These are phyloP conservation scores for Nyctibius bracteatus DNA, from an alignment of 2,113 vertebrate genomes.

Conservation along the genomic window DNA sequence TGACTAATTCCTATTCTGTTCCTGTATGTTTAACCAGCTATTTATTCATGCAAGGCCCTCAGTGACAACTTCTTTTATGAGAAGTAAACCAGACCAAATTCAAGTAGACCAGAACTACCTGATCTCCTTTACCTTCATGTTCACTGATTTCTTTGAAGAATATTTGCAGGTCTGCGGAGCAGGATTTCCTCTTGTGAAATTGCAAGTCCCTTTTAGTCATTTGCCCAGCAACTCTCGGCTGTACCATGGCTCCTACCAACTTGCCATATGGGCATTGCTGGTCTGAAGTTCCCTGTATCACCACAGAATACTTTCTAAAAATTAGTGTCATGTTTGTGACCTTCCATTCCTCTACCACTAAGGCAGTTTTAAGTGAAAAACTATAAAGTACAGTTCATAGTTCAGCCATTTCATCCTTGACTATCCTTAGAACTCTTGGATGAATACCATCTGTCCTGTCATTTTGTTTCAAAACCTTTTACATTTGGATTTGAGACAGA, in stretches of 20 bases:
- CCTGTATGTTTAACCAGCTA: neutral
- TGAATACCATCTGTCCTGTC: conserved; percentile 54
- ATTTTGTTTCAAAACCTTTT: conserved; percentile 40
- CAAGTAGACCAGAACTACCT: neutral
- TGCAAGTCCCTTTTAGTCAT: neutral
- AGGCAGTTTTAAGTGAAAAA: conserved; percentile 17
- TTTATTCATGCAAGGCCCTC: neutral
- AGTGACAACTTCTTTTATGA: neutral
- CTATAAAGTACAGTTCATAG: neutral
- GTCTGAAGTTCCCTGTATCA: neutral
- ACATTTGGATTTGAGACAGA: conserved; percentile 46
- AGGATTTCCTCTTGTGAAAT: neutral
- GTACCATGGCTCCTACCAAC: neutral
- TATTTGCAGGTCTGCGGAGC: neutral
- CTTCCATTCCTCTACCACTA: neutral
- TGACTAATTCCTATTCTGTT: neutral
- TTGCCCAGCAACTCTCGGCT: neutral
- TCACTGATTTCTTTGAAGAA: neutral
- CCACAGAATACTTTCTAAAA: neutral
- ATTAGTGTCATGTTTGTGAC: neutral
- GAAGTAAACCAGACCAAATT: neutral
- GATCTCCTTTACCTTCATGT: neutral
- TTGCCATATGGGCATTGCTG: neutral
- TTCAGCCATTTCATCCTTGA: conserved; percentile 15
- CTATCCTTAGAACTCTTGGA: conserved; percentile 28